A percentile compares a stretch with the other conserved stretches of the same genome.
Conservation (phyloP, 1,140 invertebrate species). For the Helicoverpa armigera region DNA sequence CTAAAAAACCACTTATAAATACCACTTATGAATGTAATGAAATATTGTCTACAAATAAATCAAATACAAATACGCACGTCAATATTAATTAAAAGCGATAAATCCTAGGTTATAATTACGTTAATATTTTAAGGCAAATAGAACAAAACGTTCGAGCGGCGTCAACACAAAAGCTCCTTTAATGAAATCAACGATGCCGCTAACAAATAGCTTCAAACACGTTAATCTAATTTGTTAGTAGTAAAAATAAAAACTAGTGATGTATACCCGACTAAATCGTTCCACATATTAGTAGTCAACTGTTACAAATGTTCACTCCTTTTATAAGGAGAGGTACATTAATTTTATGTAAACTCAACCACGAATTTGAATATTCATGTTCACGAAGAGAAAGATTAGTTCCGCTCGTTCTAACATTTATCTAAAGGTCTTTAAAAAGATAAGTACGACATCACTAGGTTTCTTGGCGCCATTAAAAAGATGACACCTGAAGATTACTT, state of each 20-base stretch:
- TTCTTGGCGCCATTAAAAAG: slow-evolving; percentile 54
- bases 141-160: slow-evolving; percentile 35
- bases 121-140: slow-evolving; percentile 40
- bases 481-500: slow-evolving; percentile 38
- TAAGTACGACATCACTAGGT: slow-evolving; percentile 51
- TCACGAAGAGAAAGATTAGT: slow-evolving; percentile 57
- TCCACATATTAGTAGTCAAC: slow-evolving; percentile 37
- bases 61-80: slow-evolving; percentile 38
- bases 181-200: slow-evolving; percentile 73
- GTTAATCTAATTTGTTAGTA: slow-evolving; percentile 76
- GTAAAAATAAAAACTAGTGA: slow-evolving; percentile 58
- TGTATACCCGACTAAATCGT: slow-evolving; percentile 48
- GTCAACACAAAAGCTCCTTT: slow-evolving; percentile 54
- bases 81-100: slow-evolving; percentile 50
- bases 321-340: slow-evolving; percentile 58
- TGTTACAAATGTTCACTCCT: slow-evolving; percentile 56
- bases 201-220: slow-evolving; percentile 69
- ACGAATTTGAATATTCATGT: slow-evolving; percentile 67
- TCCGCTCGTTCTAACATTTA: slow-evolving; percentile 59
- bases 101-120: slow-evolving; percentile 40
- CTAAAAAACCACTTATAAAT: too few relatives aligned
- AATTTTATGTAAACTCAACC: slow-evolving; percentile 58
- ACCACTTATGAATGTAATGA: too few relatives aligned
- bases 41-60: slow-evolving; percentile 28
- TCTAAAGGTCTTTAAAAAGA: slow-evolving; percentile 57